Evolutionary conservation across 2,797 vertebrate genomes (phyloP), one percentile per base, ranked within the genome.

Genomic region (Phaenicophaeus curvirostris): DNA sequence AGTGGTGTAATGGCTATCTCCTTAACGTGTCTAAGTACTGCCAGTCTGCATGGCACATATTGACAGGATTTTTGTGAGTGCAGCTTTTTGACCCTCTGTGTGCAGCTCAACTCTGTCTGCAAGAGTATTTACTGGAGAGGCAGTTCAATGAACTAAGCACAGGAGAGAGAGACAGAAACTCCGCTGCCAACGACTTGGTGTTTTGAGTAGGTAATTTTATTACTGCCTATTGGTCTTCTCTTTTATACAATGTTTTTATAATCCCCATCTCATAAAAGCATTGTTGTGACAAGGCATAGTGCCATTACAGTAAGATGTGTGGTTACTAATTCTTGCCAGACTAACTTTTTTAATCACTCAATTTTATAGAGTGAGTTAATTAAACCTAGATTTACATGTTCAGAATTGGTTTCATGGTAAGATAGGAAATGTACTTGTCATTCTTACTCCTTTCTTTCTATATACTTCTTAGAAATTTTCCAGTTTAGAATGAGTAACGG

Each of bases 21-120:
- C 74, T 92, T 87, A 66, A 76, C 5, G 63, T 44, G 31, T 89
- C 53, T 80, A 51, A 78, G 76, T 67, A 27, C 48, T 91, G 87
- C 5, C 72, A 68, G 65, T 31, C 75, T 90, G 63, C 77, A 9
- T 18, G n/a, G 61, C 3, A 37, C 69, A 53, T 77, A 37, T 13
- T 83, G 79, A 68, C n/a, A 93, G 76, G 14, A 87, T 92, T 95
- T 68, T 74, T 81, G 44, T 21, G 39, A 80, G 35, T 65, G 77
- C 25, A 84, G 80, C 62, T 76, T 79, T 92, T 58, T 82, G 86
- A 87, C 63, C 39, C 63, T 89, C 82, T 33, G 31, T 24, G 59
- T 78, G 73, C 78, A 93, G 72, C 68, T 95, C 39, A 93, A 78
- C 51, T 93, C 80, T 87, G 20, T 51, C 85, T 90, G 76, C 72